These are phyloP conservation scores for Microcebus ravelobensis DNA, from an alignment of 2,113 vertebrate genomes.

Conservation along the genomic window DNA sequence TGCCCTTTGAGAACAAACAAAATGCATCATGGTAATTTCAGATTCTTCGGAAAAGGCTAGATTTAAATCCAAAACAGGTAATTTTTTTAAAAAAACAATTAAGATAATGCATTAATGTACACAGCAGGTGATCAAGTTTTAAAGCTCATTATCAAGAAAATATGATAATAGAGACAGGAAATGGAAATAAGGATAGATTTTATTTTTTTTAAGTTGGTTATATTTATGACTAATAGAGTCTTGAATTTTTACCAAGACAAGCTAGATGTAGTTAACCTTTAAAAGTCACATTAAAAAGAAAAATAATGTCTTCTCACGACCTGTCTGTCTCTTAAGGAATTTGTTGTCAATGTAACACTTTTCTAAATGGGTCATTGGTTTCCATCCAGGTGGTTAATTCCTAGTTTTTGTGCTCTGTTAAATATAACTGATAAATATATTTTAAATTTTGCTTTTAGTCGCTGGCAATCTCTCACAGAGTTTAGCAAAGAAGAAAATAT, in stretches of 20 bases:
- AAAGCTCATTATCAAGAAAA: background rate
- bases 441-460: slow-evolving; percentile 7
- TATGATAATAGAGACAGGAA: background rate
- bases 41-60: background rate
- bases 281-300: slow-evolving; percentile 27
- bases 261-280: background rate
- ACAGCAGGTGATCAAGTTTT: background rate
- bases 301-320: background rate
- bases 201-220: slow-evolving; percentile 22
- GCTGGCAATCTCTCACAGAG: background rate
- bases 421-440: slow-evolving; percentile 11
- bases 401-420: background rate
- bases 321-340: background rate
- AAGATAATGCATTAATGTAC: background rate
- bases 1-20: slow-evolving; percentile 21
- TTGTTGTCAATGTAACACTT: background rate
- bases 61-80: background rate
- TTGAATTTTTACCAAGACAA: slow-evolving; percentile 5
- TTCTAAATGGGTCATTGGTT: background rate
- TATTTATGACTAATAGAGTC: background rate
- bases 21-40: background rate
- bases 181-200: background rate
- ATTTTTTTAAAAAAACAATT: background rate
- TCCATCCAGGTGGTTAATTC: background rate
- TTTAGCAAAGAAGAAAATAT: background rate